These are phyloP conservation scores for Lepilemur ruficaudatus DNA, from an alignment of 2,797 vertebrate genomes.

Conservation along the genomic window DNA sequence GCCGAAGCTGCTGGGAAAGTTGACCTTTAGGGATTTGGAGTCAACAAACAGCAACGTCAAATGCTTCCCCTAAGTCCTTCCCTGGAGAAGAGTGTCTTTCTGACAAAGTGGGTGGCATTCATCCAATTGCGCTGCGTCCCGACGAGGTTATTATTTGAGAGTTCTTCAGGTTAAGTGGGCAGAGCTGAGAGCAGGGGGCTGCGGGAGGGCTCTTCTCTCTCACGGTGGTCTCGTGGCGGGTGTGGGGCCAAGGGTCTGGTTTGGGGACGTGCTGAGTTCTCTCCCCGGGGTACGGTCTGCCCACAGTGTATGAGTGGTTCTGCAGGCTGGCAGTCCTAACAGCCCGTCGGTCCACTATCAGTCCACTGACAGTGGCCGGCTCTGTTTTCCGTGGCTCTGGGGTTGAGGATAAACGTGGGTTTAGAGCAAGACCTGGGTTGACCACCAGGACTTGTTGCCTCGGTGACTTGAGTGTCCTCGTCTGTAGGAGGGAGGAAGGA, in stretches of 20 bases:
- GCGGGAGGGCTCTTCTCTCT: accelerated
- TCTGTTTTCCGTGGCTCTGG: neutral
- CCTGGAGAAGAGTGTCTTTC: neutral
- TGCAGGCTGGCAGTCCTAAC: no score
- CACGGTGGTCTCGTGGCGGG: accelerated
- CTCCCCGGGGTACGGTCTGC: accelerated
- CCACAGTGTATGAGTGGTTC: neutral
- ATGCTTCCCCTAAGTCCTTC: accelerated
- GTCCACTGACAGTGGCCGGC: no score
- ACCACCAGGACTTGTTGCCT: neutral
- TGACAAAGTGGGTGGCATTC: neutral
- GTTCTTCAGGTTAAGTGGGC: neutral
- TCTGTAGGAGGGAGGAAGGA: neutral
- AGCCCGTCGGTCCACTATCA: no score
- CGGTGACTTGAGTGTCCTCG: neutral
- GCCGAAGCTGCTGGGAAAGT: neutral
- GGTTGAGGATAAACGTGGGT: neutral
- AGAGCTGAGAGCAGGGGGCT: neutral
- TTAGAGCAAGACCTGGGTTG: neutral
- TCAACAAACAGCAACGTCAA: neutral
- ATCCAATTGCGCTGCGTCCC: neutral
- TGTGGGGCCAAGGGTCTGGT: neutral
- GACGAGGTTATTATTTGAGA: neutral
- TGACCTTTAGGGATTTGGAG: neutral
- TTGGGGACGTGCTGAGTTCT: accelerated